Conservation (phyloP, 2,797 vertebrate species). For the Ammospiza maritima region DNA sequence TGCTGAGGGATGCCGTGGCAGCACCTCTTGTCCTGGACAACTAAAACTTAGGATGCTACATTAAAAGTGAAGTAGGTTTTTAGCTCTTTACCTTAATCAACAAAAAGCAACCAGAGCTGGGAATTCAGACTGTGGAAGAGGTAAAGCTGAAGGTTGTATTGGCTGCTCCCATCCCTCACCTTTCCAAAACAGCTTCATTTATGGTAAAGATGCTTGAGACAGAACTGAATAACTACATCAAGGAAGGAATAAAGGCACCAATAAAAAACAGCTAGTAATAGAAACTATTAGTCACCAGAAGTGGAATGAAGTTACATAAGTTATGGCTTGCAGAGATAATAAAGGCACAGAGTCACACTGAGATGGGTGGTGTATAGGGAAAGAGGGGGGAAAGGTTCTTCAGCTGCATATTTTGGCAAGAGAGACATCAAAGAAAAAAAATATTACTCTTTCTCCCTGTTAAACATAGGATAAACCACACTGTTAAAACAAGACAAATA, state of each 20-base stretch:
- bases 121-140: not conserved
- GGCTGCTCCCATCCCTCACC: not conserved
- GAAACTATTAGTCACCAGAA: conserved; percentile 6
- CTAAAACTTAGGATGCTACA: not conserved
- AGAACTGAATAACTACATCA: not conserved
- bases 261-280: not conserved
- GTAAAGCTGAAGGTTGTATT: not conserved
- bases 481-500: not conserved
- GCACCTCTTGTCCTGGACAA: not conserved
- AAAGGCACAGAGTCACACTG: not conserved
- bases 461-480: not conserved
- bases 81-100: not conserved
- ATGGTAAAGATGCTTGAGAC: not conserved
- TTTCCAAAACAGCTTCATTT: not conserved
- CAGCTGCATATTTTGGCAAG: not conserved
- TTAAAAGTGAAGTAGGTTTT: not conserved
- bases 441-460: not conserved
- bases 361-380: not conserved
- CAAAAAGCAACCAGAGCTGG: not conserved
- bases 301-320: not conserved
- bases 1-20: not conserved
- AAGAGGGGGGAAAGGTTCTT: accelerated
- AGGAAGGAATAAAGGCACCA: not conserved
- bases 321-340: not conserved
- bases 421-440: not conserved